phyloP scores from a whole-genome alignment of 1,140 invertebrate species.

The Galendromus occidentalis region DNA sequence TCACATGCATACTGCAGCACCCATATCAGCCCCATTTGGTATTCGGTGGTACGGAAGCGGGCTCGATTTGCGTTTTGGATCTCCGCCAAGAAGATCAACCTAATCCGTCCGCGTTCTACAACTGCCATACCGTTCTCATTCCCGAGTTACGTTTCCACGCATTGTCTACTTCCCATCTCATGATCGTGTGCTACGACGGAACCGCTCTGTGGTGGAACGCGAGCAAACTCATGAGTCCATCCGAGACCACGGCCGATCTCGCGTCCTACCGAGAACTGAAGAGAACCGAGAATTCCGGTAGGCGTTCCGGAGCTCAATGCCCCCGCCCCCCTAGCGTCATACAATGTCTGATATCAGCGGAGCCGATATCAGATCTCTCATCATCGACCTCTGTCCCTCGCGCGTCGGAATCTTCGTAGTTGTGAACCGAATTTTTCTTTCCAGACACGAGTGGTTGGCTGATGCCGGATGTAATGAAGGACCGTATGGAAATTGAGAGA shows the following conservation, averaged over 20 bases:
- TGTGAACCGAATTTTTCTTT: not conserved
- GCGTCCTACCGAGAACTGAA: not conserved
- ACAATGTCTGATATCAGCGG: too few species aligned
- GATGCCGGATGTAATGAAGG: constrained; percentile 5
- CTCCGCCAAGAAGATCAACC: not conserved
- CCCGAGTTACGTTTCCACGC: constrained; percentile 5
- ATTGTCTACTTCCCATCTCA: not conserved
- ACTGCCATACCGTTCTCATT: not conserved
- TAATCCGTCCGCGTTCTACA: not conserved
- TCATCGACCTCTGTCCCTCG: too few species aligned
- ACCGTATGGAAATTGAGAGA: constrained; percentile 1
- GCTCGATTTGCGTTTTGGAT: constrained; percentile 5
- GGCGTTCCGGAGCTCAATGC: too few species aligned
- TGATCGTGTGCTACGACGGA: not conserved
- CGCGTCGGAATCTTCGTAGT: too few species aligned
- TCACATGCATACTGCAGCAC: constrained; percentile 5
- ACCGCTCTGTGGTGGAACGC: constrained; percentile 4
- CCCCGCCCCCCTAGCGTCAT: too few species aligned
- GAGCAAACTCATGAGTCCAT: constrained; percentile 1
- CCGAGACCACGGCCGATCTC: not conserved
- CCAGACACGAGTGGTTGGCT: constrained; percentile 4
- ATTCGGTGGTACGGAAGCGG: not conserved
- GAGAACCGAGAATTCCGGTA: not conserved
- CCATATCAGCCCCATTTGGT: not conserved
- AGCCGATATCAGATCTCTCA: too few species aligned